A percentile compares a stretch with the other conserved stretches of the same genome.
Evolutionary conservation across 2,888 invertebrate genomes (phyloP).

Genomic region (Apeira syringaria): DNA sequence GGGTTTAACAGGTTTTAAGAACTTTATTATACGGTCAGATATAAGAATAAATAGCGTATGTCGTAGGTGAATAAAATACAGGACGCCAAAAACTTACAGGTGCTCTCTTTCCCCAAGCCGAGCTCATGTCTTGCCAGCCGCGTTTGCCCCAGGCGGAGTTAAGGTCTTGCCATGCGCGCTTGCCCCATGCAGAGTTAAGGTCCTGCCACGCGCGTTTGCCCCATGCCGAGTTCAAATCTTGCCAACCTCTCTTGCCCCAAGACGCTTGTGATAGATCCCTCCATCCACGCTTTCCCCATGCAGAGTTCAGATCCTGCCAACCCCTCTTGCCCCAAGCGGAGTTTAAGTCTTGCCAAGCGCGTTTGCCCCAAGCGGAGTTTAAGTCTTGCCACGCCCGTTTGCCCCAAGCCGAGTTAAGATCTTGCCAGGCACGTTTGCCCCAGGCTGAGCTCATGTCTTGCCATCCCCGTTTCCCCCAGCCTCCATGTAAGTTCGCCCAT

Average conservation of each 20-base stretch:
- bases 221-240: constrained; percentile 79
- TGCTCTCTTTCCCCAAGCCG: constrained; percentile 82
- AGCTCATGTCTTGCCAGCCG: constrained; percentile 82
- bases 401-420: constrained; percentile 79
- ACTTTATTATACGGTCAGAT: no score
- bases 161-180: constrained; percentile 83
- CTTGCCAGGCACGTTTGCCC: constrained; percentile 86
- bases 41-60: no score
- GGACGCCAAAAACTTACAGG: constrained; percentile 50
- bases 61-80: no score
- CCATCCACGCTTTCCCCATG: constrained; percentile 73
- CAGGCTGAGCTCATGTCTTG: constrained; percentile 80
- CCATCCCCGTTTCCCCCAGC: constrained; percentile 84
- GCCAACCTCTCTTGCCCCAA: constrained; percentile 85
- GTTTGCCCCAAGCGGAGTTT: constrained; percentile 82
- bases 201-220: constrained; percentile 85
- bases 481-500: constrained; percentile 83
- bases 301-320: constrained; percentile 82
- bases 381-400: constrained; percentile 85
- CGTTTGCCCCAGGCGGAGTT: constrained; percentile 83
- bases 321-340: constrained; percentile 82
- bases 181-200: constrained; percentile 80
- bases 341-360: constrained; percentile 82
- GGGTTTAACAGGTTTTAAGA: no score
- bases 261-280: constrained; percentile 69